Evolutionary conservation across 2,113 vertebrate species (phyloP), one percentile per base, ranked within the genome.

Genomic region (Marmota flaviventris): DNA sequence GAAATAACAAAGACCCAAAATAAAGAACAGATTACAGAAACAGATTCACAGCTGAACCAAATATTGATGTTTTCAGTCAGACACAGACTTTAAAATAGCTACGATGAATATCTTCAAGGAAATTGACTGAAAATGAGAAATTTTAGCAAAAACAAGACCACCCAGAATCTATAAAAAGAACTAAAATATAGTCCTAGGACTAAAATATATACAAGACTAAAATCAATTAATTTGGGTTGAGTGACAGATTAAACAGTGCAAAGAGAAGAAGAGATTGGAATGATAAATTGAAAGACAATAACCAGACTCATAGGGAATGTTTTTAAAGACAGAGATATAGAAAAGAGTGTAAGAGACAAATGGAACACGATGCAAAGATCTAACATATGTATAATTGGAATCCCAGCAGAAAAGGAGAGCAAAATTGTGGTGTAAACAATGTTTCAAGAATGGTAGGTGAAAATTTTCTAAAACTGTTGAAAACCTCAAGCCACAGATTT

Each of bases 271-370:
- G 5, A 81, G 3, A 9, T 53, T 83, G 51, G 17, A 72, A 95
- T n/a, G 53, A 37, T 20, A 69, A 69, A 2, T 72, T 79, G 9
- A 45, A 87, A 94, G 34, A 83, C 37, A 94, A 89, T 27, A 81
- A 88, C 27, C 48, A 81, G 29, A 51, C 8, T 83, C 34, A 48
- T 56, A 77, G 29, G 85, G 45, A 72, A 81, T 86, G 83, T 72
- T 94, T 95, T 93, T 73, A 92, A 91, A 96, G 34, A 37, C 58
- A 29, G 42, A 93, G 95, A 95, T 72, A 42, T 22, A 81, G 58
- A 58, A 69, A 87, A 67, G 12, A 48, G 1, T 78, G 6, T n/a
- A 72, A 63, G 29, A 87, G 70, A 88, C 48, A 94, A 56, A 34
- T 73, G 34, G 39, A 27, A 67, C 14, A 51, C 8, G 14, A 42